These are phyloP conservation scores for Cyanistes caeruleus DNA, from an alignment of 2,113 vertebrate species.

Conservation along the genomic window DNA sequence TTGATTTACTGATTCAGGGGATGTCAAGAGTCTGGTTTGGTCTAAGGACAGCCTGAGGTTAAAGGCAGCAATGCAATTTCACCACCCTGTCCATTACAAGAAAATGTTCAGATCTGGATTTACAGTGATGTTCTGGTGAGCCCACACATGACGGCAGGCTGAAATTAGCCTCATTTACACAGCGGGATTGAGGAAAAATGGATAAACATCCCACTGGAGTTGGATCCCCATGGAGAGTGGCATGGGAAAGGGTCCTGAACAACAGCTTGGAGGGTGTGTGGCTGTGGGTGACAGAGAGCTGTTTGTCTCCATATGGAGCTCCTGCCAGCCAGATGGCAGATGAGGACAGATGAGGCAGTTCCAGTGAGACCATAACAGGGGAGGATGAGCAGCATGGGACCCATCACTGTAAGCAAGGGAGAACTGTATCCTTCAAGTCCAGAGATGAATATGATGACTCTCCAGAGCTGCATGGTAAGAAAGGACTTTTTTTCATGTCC, in stretches of 20 bases:
- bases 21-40: slow-evolving; percentile 7
- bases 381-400: not conserved
- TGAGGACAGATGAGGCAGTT: not conserved
- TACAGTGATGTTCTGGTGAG: not conserved
- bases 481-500: not conserved
- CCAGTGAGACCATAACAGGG: not conserved
- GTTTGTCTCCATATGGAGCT: not conserved
- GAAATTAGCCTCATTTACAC: slow-evolving; percentile 20
- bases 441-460: not conserved
- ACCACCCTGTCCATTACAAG: not conserved
- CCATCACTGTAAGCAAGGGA: not conserved
- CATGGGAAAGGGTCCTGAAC: rapidly evolving
- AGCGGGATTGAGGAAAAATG: not conserved
- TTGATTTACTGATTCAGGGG: not conserved
- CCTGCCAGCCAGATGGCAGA: not conserved
- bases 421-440: not conserved
- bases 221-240: rapidly evolving
- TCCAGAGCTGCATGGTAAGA: not conserved
- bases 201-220: not conserved
- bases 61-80: slow-evolving; percentile 33
- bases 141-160: not conserved
- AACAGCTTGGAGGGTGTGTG: rapidly evolving
- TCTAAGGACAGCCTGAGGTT: slow-evolving; percentile 41
- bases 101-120: slow-evolving; percentile 15
- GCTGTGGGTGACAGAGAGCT: not conserved